Base-by-base conservation (phyloP, 2,888 invertebrate species). In the Drosophila pseudotakahashii region DNA sequence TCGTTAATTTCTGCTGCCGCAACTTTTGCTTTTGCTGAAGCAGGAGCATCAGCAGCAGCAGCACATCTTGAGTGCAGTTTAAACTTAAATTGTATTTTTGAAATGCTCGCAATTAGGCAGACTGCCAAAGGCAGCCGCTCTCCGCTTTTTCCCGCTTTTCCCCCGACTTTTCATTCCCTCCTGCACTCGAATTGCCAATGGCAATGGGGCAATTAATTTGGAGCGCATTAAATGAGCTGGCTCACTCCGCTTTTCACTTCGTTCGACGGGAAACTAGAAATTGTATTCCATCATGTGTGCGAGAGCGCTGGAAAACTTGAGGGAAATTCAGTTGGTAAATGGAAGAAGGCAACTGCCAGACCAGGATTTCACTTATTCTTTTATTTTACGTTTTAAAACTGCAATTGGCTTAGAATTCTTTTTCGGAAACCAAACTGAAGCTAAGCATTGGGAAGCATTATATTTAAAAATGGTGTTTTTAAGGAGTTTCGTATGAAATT, bases 51-150 rank as follows among this genome's bases (percentile, higher is more conserved):
- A 16, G 11, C 32, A 44, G 19, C 59, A 53, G 70, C 75, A 51
- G 76, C 77, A 75, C 83, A 77, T 74, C 77, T 86, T 86, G 89
- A 88, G 88, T 88, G 87, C 82, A 88, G 88, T 89, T 89, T 84
- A 88, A 88, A 88, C 78, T 88, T 89, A 88, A 88, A 88, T 88
- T 89, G 88, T 82, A 82, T 89, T 88, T 85, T 58, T 77, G 81
- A 89, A 88, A 87, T 84, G 89, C 76, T 81, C 80, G 88, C 82
- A 89, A 89, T 89, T 88, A 88, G 89, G 88, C 87, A 89, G 80
- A 73, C 77, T 82, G 89, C 87, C 88, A 84, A 79, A 72, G 79
- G 84, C 88, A 74, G 52, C 61, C 48, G 26, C 50, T 41, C n/a
- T n/a, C n/a, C 30, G 32, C 36, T 9, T 34, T 23, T 26, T 26